phyloP scores from a whole-genome alignment of 2,888 invertebrate genomes.

The Agriopis leucophaearia region DNA sequence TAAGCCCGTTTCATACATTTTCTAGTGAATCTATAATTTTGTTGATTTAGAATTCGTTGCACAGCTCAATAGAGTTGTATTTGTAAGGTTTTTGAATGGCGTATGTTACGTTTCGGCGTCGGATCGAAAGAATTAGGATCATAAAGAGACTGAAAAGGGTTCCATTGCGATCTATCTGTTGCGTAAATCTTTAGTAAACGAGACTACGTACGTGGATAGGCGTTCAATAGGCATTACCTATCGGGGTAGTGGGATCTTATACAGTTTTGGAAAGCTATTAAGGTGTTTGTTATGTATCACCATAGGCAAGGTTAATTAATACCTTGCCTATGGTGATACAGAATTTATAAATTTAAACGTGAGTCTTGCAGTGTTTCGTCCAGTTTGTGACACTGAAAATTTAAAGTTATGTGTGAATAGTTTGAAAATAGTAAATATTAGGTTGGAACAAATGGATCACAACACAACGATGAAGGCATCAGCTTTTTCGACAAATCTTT shows the following conservation, averaged over 20 bases:
- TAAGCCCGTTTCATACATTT: slow-evolving; percentile 17
- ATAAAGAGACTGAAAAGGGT: slow-evolving; percentile 70
- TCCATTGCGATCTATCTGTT: slow-evolving; percentile 58
- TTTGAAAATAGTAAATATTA: too few species aligned
- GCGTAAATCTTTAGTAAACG: slow-evolving; percentile 52
- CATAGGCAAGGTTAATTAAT: too few species aligned
- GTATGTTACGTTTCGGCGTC: slow-evolving; percentile 58
- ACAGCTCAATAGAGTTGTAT: slow-evolving; percentile 28
- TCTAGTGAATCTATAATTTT: slow-evolving; percentile 9
- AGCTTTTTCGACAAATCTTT: too few species aligned
- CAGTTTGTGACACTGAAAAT: too few species aligned
- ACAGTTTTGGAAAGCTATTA: slow-evolving; percentile 31
- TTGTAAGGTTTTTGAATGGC: slow-evolving; percentile 42
- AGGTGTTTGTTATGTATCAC: too few species aligned
- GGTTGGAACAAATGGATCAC: too few species aligned
- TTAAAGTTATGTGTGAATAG: too few species aligned
- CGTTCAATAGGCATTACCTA: slow-evolving; percentile 49
- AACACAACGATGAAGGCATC: too few species aligned
- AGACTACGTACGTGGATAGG: slow-evolving; percentile 54
- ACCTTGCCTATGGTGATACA: slow-evolving; percentile 19
- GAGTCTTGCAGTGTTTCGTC: not conserved
- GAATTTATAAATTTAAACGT: not conserved
- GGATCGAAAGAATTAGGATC: slow-evolving; percentile 62
- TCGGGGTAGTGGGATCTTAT: slow-evolving; percentile 29
- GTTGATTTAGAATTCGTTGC: slow-evolving; percentile 33